phyloP scores from a whole-genome alignment of 2,888 invertebrate genomes.

The Callyntrura sp. region DNA sequence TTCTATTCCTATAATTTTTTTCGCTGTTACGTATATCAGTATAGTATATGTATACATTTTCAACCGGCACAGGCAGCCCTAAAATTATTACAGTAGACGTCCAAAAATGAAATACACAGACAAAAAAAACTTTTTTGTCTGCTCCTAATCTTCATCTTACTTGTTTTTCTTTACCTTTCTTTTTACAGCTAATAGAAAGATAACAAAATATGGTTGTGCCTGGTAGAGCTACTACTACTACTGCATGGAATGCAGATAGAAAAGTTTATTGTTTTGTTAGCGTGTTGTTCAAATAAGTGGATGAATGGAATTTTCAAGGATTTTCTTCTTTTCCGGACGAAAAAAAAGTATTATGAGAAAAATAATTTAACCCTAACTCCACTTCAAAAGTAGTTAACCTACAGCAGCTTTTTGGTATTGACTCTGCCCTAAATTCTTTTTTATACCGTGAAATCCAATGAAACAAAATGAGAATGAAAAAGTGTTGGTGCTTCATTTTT shows the following conservation, averaged over 20 bases:
- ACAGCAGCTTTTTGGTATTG: too few species aligned
- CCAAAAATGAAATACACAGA: not conserved
- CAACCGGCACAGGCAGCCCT: too few species aligned
- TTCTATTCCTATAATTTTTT: too few species aligned
- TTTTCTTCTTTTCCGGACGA: not conserved
- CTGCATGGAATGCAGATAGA: not conserved
- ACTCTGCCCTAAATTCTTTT: not conserved
- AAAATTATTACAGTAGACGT: too few species aligned
- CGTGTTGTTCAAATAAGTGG: not conserved
- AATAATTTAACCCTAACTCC: conserved; percentile 40
- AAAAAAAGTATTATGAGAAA: conserved; percentile 33
- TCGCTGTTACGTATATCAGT: too few species aligned
- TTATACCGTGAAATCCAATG: not conserved
- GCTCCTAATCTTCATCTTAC: too few species aligned
- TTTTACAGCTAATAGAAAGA: not conserved
- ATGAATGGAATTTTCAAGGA: conserved; percentile 14
- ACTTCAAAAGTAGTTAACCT: not conserved
- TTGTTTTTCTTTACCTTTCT: too few species aligned
- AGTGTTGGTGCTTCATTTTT: not conserved
- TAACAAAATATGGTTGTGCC: not conserved
- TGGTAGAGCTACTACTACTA: not conserved
- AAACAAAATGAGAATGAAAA: not conserved
- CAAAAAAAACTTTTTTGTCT: not conserved
- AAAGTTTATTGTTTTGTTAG: conserved; percentile 39
- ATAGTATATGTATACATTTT: too few species aligned